These are phyloP conservation scores for Plemyria rubiginata DNA, from an alignment of 2,888 invertebrate species.

Conservation along the genomic window DNA sequence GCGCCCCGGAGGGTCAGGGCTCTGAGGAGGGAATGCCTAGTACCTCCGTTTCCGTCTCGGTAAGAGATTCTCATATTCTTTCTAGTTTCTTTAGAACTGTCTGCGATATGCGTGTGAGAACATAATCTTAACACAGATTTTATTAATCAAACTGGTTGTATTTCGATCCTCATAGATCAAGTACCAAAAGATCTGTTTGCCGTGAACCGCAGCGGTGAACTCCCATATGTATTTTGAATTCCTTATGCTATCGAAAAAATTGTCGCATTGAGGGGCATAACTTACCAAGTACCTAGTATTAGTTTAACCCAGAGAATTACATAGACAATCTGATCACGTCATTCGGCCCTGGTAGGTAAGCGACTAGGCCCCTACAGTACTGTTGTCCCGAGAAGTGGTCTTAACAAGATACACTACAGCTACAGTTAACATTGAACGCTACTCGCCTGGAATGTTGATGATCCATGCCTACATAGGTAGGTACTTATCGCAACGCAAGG, in stretches of 20 bases:
- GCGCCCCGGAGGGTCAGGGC: slow-evolving; percentile 73
- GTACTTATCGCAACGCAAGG: slow-evolving; percentile 45
- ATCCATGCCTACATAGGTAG: slow-evolving; percentile 51
- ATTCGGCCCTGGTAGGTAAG: background rate
- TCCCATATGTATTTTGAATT: too few species aligned
- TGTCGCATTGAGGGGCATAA: too few species aligned
- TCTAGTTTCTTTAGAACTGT: background rate
- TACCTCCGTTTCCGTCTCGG: slow-evolving; percentile 80
- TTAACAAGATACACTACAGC: slow-evolving; percentile 26
- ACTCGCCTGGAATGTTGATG: slow-evolving; percentile 65
- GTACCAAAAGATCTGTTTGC: too few species aligned
- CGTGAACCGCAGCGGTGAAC: too few species aligned
- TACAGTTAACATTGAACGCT: slow-evolving; percentile 48
- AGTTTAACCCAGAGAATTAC: background rate
- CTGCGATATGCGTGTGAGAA: background rate
- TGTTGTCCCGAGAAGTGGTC: slow-evolving; percentile 29
- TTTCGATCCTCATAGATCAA: background rate
- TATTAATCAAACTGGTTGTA: background rate
- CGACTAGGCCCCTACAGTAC: slow-evolving; percentile 14
- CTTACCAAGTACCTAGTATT: too few species aligned
- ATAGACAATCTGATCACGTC: background rate
- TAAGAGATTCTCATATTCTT: slow-evolving; percentile 49
- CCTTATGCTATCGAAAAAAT: too few species aligned
- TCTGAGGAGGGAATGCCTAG: slow-evolving; percentile 65
- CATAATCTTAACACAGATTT: background rate